Evolutionary conservation across 2,797 vertebrate species (phyloP), one percentile per base, ranked within the genome.

Genomic region (Poeciliopsis presidionis): DNA sequence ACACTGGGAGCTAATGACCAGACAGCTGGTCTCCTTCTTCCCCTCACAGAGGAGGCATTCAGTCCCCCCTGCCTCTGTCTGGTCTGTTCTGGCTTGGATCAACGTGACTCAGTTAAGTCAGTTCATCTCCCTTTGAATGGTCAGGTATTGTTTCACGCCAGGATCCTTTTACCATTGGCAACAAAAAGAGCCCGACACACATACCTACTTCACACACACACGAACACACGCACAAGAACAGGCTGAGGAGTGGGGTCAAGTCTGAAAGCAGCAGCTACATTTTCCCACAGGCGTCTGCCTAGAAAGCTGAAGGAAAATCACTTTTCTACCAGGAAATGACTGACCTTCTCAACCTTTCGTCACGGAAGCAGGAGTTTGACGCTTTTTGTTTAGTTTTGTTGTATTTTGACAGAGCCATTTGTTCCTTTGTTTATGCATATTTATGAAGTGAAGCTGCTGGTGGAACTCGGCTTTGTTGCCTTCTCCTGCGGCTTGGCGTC

Each of bases 91-190:
- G 74, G 87, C 82, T 81, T 71, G 72, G 80, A 84, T 88, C 89
- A 80, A 74, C 75, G 22, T 87, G 90, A 90, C 86, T 92, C 84
- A 80, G 85, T 88, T 76, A 85, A 84, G 86, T 82, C 91, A 76
- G 86, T 89, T 85, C 87, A 85, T 90, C 90, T 90, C 79, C 47
- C 75, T 90, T 85, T 94, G 92, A 95, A 93, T 90, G 87, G 89
- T 49, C 88, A 90, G 91, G 92, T 95, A 94, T 93, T 94, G 94
- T 95, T 95, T 95, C 87, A 87, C 81, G 59, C 80, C 82, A 77
- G 87, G 92, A 94, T 96, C 93, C 84, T 88, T 89, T 95, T 95
- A 95, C 92, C 78, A 57, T 22, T 43, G 74, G 81, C 86, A 87
- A 94, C 86, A 94, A 92, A 89, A 86, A 91, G 73, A 85, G 79